Percentiles rank a stretch among this genome's conserved stretches.
These are phyloP conservation scores for Thelaira solivaga DNA, from an alignment of 2,888 invertebrate genomes.

Conservation along the genomic window DNA sequence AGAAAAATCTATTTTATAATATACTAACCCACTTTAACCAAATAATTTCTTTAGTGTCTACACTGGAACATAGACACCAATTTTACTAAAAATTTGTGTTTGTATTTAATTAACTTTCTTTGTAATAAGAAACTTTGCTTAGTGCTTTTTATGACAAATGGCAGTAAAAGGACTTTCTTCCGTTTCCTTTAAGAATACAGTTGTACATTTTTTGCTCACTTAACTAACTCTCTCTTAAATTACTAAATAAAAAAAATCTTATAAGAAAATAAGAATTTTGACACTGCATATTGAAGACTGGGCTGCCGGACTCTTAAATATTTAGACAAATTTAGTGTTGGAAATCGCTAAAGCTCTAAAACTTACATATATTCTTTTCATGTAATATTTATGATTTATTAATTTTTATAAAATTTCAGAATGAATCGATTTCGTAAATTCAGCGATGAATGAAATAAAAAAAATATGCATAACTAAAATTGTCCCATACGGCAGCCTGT, in stretches of 20 bases:
- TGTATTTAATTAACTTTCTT: conserved; percentile 24
- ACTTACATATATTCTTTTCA: no score
- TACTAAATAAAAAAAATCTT: conserved; percentile 36
- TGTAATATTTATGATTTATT: no score
- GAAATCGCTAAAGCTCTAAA: no score
- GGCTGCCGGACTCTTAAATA: conserved; percentile 27
- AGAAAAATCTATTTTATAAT: conserved; percentile 46
- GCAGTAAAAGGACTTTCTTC: conserved; percentile 59
- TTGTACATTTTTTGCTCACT: conserved; percentile 50
- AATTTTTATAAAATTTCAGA: no score
- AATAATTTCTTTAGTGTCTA: conserved; percentile 40
- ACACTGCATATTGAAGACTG: conserved; percentile 35
- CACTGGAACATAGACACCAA: conserved; percentile 16
- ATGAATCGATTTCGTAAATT: no score
- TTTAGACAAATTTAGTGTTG: no score
- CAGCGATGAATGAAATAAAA: no score
- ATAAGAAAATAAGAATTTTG: conserved; percentile 41
- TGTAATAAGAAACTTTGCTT: conserved; percentile 5
- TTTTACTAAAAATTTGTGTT: conserved; percentile 23
- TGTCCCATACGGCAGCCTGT: no score
- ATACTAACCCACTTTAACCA: conserved; percentile 59
- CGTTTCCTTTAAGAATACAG: conserved; percentile 47
- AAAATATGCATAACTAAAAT: no score
- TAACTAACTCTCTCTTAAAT: conserved; percentile 30
- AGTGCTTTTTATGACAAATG: conserved; percentile 39